phyloP scores from a whole-genome alignment of 2,113 vertebrate species.

The Pseudorhombus dupliciocellatus region DNA sequence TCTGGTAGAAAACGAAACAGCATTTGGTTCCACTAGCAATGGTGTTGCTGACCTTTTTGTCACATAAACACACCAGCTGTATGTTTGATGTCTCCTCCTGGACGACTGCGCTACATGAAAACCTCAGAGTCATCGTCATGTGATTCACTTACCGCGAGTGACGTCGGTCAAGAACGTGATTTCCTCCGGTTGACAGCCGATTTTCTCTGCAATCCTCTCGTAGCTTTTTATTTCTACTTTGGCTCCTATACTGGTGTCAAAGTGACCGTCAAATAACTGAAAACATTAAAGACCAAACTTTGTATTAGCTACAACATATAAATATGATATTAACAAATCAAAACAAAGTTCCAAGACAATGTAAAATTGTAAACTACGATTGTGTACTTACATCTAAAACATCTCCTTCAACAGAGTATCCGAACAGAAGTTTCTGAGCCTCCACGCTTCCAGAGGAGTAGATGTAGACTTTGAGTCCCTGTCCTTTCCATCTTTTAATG shows the following conservation, averaged over 20 bases:
- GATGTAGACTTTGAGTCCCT: constrained; percentile 90
- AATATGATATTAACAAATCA: background rate
- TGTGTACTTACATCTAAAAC: constrained; percentile 86
- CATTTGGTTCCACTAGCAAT: too few species aligned
- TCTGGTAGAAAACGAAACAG: too few species aligned
- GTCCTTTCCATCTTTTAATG: constrained; percentile 87
- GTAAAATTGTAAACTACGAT: background rate
- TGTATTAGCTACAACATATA: background rate
- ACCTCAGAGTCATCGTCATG: background rate
- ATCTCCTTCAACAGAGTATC: constrained; percentile 92
- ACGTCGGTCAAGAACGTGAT: constrained; percentile 95
- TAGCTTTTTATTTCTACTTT: constrained; percentile 96
- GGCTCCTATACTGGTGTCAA: constrained; percentile 92
- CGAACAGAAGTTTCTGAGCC: constrained; percentile 95
- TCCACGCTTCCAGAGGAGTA: constrained; percentile 97
- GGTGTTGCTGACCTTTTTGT: too few species aligned
- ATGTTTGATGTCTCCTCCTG: background rate
- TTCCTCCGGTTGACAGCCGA: constrained; percentile 89
- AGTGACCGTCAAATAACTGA: constrained; percentile 95
- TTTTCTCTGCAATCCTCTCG: constrained; percentile 87
- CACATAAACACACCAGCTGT: too few species aligned
- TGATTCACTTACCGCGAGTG: constrained; percentile 78
- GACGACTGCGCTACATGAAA: background rate
- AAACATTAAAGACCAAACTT: constrained; percentile 19
- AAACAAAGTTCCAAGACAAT: background rate